Percentiles rank a stretch among this genome's conserved stretches.
These are phyloP conservation scores for Altica lythri DNA, from an alignment of 2,888 invertebrate species.

Conservation along the genomic window DNA sequence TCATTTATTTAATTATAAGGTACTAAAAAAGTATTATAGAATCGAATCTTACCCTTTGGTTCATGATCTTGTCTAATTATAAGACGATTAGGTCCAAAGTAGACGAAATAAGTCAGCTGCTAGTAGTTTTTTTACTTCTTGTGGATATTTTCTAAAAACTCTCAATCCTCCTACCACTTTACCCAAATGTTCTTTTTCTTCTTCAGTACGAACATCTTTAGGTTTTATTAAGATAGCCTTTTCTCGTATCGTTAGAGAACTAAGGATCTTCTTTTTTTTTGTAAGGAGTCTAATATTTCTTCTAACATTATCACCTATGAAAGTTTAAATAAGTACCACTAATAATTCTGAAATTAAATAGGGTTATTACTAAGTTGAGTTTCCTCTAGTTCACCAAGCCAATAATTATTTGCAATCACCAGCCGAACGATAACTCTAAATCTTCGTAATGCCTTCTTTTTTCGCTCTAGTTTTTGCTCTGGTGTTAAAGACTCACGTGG, in stretches of 20 bases:
- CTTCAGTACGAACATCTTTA: constrained; percentile 60
- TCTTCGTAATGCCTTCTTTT: constrained; percentile 58
- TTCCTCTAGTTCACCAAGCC: constrained; percentile 62
- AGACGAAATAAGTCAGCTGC: constrained; percentile 66
- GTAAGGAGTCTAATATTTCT: constrained; percentile 58
- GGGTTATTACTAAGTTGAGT: constrained; percentile 36
- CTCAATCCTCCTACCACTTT: constrained; percentile 64
- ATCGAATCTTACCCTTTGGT: constrained; percentile 53
- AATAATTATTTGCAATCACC: constrained; percentile 63
- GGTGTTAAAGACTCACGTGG: constrained; percentile 29
- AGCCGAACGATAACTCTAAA: constrained; percentile 64
- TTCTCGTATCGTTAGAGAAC: constrained; percentile 55
- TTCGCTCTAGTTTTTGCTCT: constrained; percentile 39
- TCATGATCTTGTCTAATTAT: constrained; percentile 67
- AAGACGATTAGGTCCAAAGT: constrained; percentile 62
- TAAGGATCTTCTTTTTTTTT: constrained; percentile 44
- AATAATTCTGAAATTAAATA: background rate
- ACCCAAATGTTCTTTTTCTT: constrained; percentile 64
- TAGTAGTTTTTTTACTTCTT: constrained; percentile 64
- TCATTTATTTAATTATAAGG: too few relatives aligned
- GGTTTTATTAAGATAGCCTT: constrained; percentile 65
- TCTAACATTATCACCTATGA: constrained; percentile 60
- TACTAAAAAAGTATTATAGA: constrained; percentile 23
- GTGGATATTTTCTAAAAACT: constrained; percentile 58
- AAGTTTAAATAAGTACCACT: too few relatives aligned